These are phyloP conservation scores for Gymnogyps californianus DNA, from an alignment of 2,113 vertebrate genomes.

Conservation along the genomic window DNA sequence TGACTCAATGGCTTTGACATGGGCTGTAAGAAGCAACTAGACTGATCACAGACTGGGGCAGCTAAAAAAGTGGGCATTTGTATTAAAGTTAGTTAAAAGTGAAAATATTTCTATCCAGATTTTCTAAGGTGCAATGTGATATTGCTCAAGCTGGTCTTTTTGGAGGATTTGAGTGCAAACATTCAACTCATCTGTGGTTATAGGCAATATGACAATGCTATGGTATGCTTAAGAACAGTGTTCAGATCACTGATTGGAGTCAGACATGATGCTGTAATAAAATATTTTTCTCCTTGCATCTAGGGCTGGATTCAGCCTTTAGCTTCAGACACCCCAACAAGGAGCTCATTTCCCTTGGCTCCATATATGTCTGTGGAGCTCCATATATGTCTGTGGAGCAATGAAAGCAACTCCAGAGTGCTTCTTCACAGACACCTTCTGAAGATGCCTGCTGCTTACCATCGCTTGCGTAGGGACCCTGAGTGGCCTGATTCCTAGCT, in stretches of 20 bases:
- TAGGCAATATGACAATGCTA: neutral
- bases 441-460: neutral
- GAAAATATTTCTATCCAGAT: neutral
- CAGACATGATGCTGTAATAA: neutral
- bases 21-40: neutral
- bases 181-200: neutral
- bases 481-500: neutral
- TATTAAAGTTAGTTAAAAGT: neutral
- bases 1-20: neutral
- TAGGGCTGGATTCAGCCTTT: neutral
- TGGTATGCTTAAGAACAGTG: neutral
- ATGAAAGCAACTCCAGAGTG: neutral
- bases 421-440: neutral
- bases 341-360: neutral
- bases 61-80: neutral
- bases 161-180: neutral
- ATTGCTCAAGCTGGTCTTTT: neutral
- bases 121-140: neutral
- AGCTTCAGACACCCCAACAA: neutral
- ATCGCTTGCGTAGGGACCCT: neutral
- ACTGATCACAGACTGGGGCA: neutral
- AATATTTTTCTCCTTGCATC: neutral
- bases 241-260: neutral
- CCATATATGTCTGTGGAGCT: neutral
- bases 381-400: neutral